Evolutionary conservation across 92 coral and sea anemone genomes (phyloP).

Genomic region (Parazoanthus swiftii): DNA sequence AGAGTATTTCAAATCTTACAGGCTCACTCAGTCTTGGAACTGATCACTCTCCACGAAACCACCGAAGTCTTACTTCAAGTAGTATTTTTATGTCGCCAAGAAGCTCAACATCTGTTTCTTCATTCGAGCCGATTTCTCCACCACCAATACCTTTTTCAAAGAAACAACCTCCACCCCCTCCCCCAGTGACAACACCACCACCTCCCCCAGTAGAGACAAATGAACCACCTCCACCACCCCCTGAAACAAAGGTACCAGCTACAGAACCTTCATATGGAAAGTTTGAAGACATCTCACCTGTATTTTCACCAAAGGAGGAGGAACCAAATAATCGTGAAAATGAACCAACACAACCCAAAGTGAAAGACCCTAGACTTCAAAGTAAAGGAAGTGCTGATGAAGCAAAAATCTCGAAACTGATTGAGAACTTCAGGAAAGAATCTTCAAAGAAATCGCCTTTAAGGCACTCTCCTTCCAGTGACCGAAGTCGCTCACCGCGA

Average conservation of each 20-base stretch:
- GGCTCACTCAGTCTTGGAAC: constrained; percentile 28
- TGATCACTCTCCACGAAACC: constrained; percentile 36
- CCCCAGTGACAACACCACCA: constrained; percentile 77
- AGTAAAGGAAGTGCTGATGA: constrained; percentile 47
- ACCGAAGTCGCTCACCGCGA: constrained; percentile 73
- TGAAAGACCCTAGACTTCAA: constrained; percentile 1
- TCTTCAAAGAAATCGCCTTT: constrained; percentile 50
- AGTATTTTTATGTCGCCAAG: constrained; percentile 54
- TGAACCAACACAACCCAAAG: neutral
- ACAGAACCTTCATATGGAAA: constrained; percentile 49
- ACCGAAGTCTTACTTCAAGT: constrained; percentile 41
- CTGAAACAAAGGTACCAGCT: constrained; percentile 40
- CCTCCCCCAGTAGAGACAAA: constrained; percentile 68
- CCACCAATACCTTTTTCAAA: constrained; percentile 58
- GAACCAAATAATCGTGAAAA: neutral
- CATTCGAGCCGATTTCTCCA: constrained; percentile 97
- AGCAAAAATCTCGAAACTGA: constrained; percentile 54
- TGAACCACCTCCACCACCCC: constrained; percentile 66
- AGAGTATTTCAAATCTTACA: constrained; percentile 46
- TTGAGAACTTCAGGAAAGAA: constrained; percentile 69
- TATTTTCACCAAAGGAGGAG: constrained; percentile 69
- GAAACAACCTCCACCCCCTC: constrained; percentile 73
- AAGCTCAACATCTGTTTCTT: constrained; percentile 65
- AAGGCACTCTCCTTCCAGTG: constrained; percentile 55
- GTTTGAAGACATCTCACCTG: constrained; percentile 79